Evolutionary conservation across 2,113 vertebrate genomes (phyloP), one percentile per base, ranked within the genome.

Genomic region (Ctenomys sociabilis): DNA sequence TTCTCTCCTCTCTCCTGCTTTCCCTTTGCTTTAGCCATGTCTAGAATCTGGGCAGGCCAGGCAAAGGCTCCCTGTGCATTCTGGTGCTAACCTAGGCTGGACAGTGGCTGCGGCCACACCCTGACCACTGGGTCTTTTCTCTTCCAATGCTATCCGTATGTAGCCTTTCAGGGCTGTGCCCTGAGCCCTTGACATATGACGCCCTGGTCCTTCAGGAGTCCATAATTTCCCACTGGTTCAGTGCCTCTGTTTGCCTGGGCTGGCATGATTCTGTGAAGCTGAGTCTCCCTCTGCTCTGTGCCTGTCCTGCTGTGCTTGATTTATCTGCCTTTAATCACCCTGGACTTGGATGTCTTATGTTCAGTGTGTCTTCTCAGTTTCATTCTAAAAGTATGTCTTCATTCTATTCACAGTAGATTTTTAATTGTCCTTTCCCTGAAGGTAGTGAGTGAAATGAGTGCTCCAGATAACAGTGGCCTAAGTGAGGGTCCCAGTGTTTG

Each of bases 371-470:
- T 64, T 92, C 88, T 96, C 89, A 78, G 37, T 94, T 93, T 92
- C 85, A 88, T 94, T 88, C 93, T 96, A 82, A 95, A 95, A 95
- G 80, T 90, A 78, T 28, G 54, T 84, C 91, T 95, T 73, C 14
- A 2, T 82, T 95, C 85, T 84, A 13, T 92, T 95, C 91, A 91
- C 82, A 94, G 85, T 82, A 96, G 95, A 84, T 92, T 96, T 94
- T 92, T 96, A 96, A 80, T 96, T 96, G 95, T 78, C 88, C 91
- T 93, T 90, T 78, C 73, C 88, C 88, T 88, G 93, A 70, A 90
- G 89, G 64, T 32, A 63, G 86, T 40, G 83, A 96, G 61, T 21
- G 22, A 22, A 95, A 63, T 78, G 49, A 96, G 91, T 89, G 68
- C 83, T 85, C 80, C 26, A 72, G 85, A 72, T 66, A 52, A 35